Evolutionary conservation across 2,797 vertebrate species (phyloP), one percentile per base, ranked within the genome.

Genomic region (Peromyscus eremicus): DNA sequence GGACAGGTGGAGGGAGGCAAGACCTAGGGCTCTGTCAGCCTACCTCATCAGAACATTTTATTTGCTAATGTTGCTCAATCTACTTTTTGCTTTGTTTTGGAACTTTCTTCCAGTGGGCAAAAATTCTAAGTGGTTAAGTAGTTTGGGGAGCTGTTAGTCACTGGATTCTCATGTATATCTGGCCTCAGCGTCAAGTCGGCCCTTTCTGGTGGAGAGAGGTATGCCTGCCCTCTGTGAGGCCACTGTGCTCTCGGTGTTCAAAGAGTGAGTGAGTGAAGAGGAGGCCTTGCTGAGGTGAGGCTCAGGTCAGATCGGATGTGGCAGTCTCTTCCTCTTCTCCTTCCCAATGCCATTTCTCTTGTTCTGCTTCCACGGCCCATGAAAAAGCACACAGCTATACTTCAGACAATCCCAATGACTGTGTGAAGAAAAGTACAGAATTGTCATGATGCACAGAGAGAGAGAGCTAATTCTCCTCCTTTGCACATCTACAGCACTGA

Each of bases 201-300:
- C 23, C 1, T 49, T 81, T 52, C 9, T 25, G 4, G 77, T 46
- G 29, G 19, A 68, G 10, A 91, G 16, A 55, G 73, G 5, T 17
- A 5, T 60, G 7, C 16, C 70, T 64, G 34, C 2, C 3, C 60
- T 0, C 1, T 7, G 0, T 16, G 1, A 43, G 40, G 6, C 2
- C 17, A 81, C 21, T 2, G 2, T 21, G 19, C 1, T 6, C 40
- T 91, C 17, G 40, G 37, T 85, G 13, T 34, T 64, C 19, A 92
- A 23, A 37, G 16, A 92, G 37, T 82, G 21, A 77, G 11, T 40
- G 16, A 76, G 17, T 40, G 19, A 52, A 52, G 52, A 1, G 21
- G 37, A 43, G 5, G 9, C 0, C 29, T 27, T 6, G 55, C 17
- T 3, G 19, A 71, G 16, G 13, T 21, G 14, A 34, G 17, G 17